A percentile compares a stretch with the other conserved stretches of the same genome.
Conservation (phyloP, 1,140 invertebrate species). For the Leptopilina boulardi region DNA sequence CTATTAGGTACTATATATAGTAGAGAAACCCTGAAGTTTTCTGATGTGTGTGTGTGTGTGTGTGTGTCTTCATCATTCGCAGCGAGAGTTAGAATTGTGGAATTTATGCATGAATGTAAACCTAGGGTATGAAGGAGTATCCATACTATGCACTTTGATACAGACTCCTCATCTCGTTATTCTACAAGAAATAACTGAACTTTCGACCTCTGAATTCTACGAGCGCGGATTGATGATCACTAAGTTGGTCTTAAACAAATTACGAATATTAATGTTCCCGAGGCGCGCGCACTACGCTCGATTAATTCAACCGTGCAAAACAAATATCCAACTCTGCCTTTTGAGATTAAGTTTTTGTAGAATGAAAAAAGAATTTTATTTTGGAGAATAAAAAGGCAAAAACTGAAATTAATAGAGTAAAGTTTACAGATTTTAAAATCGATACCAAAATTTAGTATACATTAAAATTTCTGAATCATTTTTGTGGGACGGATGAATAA, state of each 20-base stretch:
- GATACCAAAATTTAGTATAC: no score
- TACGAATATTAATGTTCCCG: constrained; percentile 35
- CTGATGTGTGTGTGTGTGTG: no score
- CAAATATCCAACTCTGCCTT: background rate
- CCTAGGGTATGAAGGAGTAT: background rate
- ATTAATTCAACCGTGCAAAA: background rate
- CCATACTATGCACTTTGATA: background rate
- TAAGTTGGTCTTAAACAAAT: constrained; percentile 20
- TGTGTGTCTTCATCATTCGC: background rate
- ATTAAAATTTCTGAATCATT: no score
- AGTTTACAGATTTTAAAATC: no score
- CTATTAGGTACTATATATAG: no score
- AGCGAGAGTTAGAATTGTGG: background rate
- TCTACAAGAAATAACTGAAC: constrained; percentile 24
- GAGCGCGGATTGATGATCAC: constrained; percentile 33
- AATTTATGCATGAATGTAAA: constrained; percentile 6
- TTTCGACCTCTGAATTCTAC: constrained; percentile 24
- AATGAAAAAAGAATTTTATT: background rate
- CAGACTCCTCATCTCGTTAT: no score
- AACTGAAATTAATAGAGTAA: no score
- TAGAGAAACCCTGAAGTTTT: constrained; percentile 2
- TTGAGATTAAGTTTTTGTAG: background rate
- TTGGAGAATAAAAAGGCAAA: no score
- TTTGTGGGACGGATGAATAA: no score
- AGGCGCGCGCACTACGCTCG: constrained; percentile 27